Evolutionary conservation across 2,888 invertebrate genomes (phyloP).

Genomic region (Xestia c-nigrum): DNA sequence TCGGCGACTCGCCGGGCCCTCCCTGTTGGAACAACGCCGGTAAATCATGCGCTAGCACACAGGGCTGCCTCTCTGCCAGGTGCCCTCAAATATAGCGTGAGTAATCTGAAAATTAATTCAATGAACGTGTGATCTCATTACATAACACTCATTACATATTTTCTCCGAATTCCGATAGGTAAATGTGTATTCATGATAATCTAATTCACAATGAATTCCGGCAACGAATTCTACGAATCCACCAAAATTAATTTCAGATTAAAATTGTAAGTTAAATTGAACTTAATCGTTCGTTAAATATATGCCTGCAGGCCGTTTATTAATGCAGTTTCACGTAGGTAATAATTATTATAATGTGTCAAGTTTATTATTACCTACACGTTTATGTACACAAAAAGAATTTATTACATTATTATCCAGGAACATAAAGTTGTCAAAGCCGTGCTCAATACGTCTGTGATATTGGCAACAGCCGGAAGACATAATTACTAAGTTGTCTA

Average conservation of each 20-base stretch:
- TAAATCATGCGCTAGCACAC: slow-evolving; percentile 55
- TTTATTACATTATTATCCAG: slow-evolving; percentile 28
- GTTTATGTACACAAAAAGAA: slow-evolving; percentile 15
- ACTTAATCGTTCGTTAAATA: background rate
- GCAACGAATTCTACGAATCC: background rate
- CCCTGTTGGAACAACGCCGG: slow-evolving; percentile 48
- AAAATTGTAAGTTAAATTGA: background rate
- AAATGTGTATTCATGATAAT: slow-evolving; percentile 3
- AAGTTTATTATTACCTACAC: background rate
- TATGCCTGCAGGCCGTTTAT: background rate
- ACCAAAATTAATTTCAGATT: background rate
- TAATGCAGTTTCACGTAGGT: slow-evolving; percentile 1
- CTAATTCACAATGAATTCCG: slow-evolving; percentile 1
- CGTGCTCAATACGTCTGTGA: slow-evolving; percentile 46
- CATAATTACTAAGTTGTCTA: slow-evolving; percentile 55
- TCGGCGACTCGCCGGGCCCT: slow-evolving; percentile 48
- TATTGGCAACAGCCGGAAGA: slow-evolving; percentile 57
- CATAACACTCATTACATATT: background rate
- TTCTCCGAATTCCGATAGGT: background rate
- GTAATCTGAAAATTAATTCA: slow-evolving; percentile 5
- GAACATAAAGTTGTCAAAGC: slow-evolving; percentile 45
- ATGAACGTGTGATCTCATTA: slow-evolving; percentile 3
- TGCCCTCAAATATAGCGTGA: background rate
- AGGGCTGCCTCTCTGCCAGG: slow-evolving; percentile 52
- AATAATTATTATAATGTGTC: background rate